Conservation (phyloP, 2,888 invertebrate genomes). For the Nymphalis urticae region DNA sequence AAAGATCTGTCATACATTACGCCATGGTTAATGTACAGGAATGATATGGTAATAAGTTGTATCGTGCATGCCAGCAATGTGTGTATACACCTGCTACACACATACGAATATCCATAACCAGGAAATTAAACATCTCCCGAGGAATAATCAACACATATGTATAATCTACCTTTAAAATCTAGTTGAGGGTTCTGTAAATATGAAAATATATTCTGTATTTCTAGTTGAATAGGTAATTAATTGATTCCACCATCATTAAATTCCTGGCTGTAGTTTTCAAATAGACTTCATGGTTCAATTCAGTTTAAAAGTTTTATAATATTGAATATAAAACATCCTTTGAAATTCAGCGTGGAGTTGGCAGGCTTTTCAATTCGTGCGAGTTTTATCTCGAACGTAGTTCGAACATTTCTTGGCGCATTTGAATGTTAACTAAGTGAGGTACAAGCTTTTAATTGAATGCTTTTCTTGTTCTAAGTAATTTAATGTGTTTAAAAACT, state of each 20-base stretch:
- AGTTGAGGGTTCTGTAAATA: too few relatives aligned
- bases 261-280: constrained; percentile 12
- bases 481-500: background rate
- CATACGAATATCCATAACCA: too few relatives aligned
- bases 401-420: constrained; percentile 1
- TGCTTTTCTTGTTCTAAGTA: background rate
- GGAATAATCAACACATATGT: too few relatives aligned
- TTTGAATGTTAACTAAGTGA: constrained; percentile 7
- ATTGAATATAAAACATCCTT: constrained; percentile 29
- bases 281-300: constrained; percentile 11
- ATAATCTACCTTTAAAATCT: too few relatives aligned
- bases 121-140: too few relatives aligned
- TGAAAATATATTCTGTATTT: too few relatives aligned
- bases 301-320: constrained; percentile 34
- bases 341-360: constrained; percentile 10
- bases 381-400: constrained; percentile 9
- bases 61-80: too few relatives aligned
- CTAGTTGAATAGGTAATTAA: background rate
- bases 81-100: too few relatives aligned
- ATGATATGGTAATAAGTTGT: too few relatives aligned
- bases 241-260: background rate
- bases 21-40: too few relatives aligned
- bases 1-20: too few relatives aligned
- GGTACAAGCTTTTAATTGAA: background rate
- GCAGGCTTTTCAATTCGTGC: constrained; percentile 16